These are phyloP conservation scores for Pao palembangensis DNA, from an alignment of 2,113 vertebrate genomes.

Conservation along the genomic window DNA sequence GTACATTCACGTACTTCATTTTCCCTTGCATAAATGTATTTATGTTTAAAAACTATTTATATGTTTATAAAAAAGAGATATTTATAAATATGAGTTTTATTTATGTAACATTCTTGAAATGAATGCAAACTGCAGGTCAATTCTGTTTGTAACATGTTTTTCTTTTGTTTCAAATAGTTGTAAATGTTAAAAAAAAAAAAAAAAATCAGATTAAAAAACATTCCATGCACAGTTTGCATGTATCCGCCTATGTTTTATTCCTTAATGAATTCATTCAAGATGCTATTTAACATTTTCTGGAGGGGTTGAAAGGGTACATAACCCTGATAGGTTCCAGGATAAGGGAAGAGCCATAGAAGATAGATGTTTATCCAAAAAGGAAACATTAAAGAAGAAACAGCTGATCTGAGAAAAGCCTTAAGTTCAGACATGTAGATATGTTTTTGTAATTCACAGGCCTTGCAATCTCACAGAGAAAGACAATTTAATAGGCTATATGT, in stretches of 20 bases:
- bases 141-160: constrained; percentile 78
- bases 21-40: constrained; percentile 81
- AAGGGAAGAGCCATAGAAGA: too few species aligned
- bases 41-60: constrained; percentile 84
- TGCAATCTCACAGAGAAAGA: too few species aligned
- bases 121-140: constrained; percentile 80
- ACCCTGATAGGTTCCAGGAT: too few species aligned
- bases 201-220: constrained; percentile 69
- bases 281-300: too few species aligned
- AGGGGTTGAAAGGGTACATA: too few species aligned
- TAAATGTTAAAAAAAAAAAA: constrained; percentile 77
- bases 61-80: constrained; percentile 85
- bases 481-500: too few species aligned
- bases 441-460: too few species aligned
- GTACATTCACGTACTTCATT: constrained; percentile 79
- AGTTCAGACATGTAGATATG: too few species aligned
- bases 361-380: too few species aligned
- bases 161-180: constrained; percentile 76
- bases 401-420: too few species aligned
- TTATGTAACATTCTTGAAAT: constrained; percentile 82
- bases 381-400: too few species aligned
- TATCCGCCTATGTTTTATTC: constrained; percentile 43
- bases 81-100: constrained; percentile 84
- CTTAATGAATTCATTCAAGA: constrained; percentile 1
- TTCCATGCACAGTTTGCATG: constrained; percentile 67